These are phyloP conservation scores for Micrasema minimum DNA, from an alignment of 1,140 invertebrate species.

Conservation along the genomic window DNA sequence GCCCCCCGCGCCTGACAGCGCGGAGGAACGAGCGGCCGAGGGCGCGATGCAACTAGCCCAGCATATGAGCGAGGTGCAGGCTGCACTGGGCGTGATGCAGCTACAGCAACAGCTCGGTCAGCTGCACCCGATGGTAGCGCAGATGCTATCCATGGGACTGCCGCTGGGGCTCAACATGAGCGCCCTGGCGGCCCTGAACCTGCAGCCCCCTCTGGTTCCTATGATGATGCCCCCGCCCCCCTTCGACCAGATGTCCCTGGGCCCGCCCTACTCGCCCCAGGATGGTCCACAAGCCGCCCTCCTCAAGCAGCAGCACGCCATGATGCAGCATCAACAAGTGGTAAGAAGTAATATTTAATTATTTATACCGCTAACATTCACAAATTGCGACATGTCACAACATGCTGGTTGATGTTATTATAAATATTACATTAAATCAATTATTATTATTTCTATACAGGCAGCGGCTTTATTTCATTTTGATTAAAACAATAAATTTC, in stretches of 20 bases:
- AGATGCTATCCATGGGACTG: constrained; percentile 80
- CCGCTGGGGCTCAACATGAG: constrained; percentile 85
- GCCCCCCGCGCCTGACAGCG: constrained; percentile 39
- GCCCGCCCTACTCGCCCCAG: constrained; percentile 67
- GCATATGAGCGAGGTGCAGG: constrained; percentile 87
- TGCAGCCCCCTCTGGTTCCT: constrained; percentile 87
- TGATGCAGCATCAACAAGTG: constrained; percentile 76
- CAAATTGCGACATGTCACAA: no score
- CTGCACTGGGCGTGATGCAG: constrained; percentile 88
- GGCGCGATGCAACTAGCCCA: constrained; percentile 73
- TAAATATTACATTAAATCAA: no score
- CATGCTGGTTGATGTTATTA: background rate
- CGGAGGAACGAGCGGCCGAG: constrained; percentile 56
- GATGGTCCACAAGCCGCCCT: constrained; percentile 65
- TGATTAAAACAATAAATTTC: no score
- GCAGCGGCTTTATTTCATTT: no score
- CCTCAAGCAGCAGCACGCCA: constrained; percentile 76
- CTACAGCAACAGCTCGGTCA: constrained; percentile 84
- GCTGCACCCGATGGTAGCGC: constrained; percentile 77
- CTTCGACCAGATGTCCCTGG: constrained; percentile 72
- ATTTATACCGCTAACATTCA: no score
- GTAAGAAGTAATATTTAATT: no score
- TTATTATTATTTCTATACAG: no score
- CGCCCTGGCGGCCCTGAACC: constrained; percentile 86
- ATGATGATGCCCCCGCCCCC: constrained; percentile 89